Percentiles rank a stretch among this genome's conserved stretches.
These are phyloP conservation scores for Dryobota labecula DNA, from an alignment of 2,888 invertebrate genomes.

Conservation along the genomic window DNA sequence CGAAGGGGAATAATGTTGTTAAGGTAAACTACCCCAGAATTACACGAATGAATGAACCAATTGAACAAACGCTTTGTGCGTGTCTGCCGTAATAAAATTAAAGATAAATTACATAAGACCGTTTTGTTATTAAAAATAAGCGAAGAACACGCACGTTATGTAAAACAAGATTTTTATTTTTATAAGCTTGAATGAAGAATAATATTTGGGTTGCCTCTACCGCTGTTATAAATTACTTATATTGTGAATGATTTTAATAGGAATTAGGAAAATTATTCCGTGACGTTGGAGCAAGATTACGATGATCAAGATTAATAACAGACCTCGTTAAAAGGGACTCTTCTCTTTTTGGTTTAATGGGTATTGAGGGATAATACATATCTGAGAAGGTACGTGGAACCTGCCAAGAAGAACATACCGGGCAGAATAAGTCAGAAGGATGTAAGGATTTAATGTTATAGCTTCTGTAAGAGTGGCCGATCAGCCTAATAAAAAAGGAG, in stretches of 20 bases:
- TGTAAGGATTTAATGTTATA: not conserved
- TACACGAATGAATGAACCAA: constrained; percentile 47
- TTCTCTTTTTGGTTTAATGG: not conserved
- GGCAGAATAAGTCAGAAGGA: constrained; percentile 4
- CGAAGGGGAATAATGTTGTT: constrained; percentile 20
- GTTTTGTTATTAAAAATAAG: constrained; percentile 43
- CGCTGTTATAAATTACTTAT: not conserved
- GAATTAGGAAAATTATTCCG: not conserved
- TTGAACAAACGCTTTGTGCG: constrained; percentile 38
- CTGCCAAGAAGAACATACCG: not conserved
- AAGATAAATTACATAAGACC: constrained; percentile 38
- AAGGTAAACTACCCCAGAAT: constrained; percentile 22
- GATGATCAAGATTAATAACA: not conserved
- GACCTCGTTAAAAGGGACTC: not conserved
- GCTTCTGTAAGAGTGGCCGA: not conserved
- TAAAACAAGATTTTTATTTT: constrained; percentile 47
- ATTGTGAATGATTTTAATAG: constrained; percentile 7
- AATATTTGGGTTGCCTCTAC: not conserved
- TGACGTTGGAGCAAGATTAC: not conserved
- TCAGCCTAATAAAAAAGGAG: constrained; percentile 20
- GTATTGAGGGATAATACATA: not conserved
- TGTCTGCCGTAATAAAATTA: constrained; percentile 42
- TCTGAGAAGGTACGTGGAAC: not conserved
- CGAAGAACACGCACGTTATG: constrained; percentile 40
- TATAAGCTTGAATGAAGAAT: constrained; percentile 21